phyloP scores from a whole-genome alignment of 1,140 invertebrate genomes.

The Sweltsa coloradensis region DNA sequence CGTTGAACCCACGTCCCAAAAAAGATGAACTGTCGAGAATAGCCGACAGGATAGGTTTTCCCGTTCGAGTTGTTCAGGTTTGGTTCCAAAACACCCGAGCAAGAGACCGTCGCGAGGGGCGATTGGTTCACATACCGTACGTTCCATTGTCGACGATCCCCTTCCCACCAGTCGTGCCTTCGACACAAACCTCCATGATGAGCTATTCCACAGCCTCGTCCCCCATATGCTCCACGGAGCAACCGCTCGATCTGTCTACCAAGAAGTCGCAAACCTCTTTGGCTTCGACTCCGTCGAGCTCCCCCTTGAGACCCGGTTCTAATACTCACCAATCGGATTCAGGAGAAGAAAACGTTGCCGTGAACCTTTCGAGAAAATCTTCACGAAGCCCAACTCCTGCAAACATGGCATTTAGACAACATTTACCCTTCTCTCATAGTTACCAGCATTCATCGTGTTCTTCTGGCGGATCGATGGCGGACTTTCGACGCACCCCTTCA shows the following conservation, averaged over 20 bases:
- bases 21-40: constrained; percentile 84
- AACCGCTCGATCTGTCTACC: constrained; percentile 79
- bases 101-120: constrained; percentile 66
- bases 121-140: constrained; percentile 41
- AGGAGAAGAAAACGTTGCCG: constrained; percentile 48
- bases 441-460: constrained; percentile 12
- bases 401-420: constrained; percentile 35
- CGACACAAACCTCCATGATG: constrained; percentile 12
- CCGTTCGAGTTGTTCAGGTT: constrained; percentile 87
- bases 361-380: constrained; percentile 51
- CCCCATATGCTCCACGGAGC: constrained; percentile 35
- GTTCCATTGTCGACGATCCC: constrained; percentile 20
- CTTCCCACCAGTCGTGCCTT: constrained; percentile 8
- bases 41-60: constrained; percentile 77
- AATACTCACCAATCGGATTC: constrained; percentile 41
- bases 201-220: constrained; percentile 6
- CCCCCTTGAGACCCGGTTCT: constrained; percentile 39
- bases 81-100: constrained; percentile 98
- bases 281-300: constrained; percentile 42
- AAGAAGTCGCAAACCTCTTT: constrained; percentile 44
- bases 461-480: neutral
- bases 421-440: constrained; percentile 9
- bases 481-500: neutral
- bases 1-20: constrained; percentile 80
- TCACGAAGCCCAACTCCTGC: constrained; percentile 44